Evolutionary conservation across 2,113 vertebrate species (phyloP), one percentile per base, ranked within the genome.

Genomic region (Grammomys surdaster): DNA sequence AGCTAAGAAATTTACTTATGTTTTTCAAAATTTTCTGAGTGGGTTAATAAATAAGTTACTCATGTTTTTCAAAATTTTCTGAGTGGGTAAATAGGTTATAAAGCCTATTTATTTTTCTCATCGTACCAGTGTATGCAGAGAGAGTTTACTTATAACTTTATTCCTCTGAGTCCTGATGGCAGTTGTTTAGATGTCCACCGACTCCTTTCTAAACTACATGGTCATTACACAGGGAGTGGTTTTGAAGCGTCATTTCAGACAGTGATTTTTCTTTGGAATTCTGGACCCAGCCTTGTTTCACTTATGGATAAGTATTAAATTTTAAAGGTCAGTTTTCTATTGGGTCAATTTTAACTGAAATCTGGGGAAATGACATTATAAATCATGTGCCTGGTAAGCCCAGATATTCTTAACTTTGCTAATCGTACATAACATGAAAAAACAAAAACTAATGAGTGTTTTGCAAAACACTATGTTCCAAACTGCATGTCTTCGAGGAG

Each of bases 331-430:
- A 75, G 9, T 78, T 90, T 90, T 76, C n/a, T 33, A 72, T 48
- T 70, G 58, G 56, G 65, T 19, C 94, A 17, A 76, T 67, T 80
- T 91, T 89, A 65, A 54, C 5, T 81, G 48, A 90, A 84, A 89
- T 96, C 88, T 94, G 75, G n/a, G 10, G 84, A 95, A 93, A 91
- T 94, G 43, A 31, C 54, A 40, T 77, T 67, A 11, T 82, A 70
- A 60, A 69, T 28, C 89, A 90, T 95, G 82, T 40, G 26, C 72
- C 80, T 93, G 89, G 31, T 88, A 88, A 90, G 51, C 19, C 48
- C 48, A 46, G 22, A 40, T 8, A 16, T 78, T 86, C 43, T 26
- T 80, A 56, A 31, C 67, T 26, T 60, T 63, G 13, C n/a, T 5
- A 3, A 65, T 43, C 85, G 43, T 46, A 26, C 12, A 14, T 11